Conservation (phyloP, 2,797 vertebrate species). For the Anguilla pacifica region DNA sequence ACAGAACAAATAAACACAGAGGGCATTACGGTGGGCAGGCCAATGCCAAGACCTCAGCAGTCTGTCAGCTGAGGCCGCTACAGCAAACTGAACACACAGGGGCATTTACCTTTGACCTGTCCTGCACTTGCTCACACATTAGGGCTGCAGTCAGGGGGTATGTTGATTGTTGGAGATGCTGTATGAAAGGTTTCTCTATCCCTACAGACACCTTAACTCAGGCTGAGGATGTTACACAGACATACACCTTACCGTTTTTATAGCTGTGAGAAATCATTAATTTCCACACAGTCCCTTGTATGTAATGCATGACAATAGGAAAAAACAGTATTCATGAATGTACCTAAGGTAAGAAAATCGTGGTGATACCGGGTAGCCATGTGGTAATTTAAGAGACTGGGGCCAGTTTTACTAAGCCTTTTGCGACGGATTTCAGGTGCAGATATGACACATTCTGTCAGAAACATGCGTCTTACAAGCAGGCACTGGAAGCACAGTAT, state of each 20-base stretch:
- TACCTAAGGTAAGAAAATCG: neutral
- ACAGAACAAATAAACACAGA: conserved; percentile 58
- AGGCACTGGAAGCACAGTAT: too few species aligned
- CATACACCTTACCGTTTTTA: neutral
- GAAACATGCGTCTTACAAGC: too few species aligned
- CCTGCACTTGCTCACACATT: neutral
- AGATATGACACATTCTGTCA: too few species aligned
- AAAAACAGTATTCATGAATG: neutral
- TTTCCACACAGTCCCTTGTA: neutral
- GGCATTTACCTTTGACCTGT: conserved; percentile 8
- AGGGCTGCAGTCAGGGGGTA: neutral
- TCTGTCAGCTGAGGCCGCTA: neutral
- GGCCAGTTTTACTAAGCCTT: too few species aligned
- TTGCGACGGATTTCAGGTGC: too few species aligned
- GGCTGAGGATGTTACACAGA: neutral
- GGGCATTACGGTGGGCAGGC: conserved; percentile 41
- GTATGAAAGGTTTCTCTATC: neutral
- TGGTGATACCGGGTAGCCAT: neutral
- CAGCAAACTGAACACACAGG: neutral
- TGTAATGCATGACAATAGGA: neutral
- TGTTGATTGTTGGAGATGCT: neutral
- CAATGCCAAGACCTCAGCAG: conserved; percentile 4
- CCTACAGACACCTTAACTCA: neutral
- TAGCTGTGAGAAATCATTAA: neutral
- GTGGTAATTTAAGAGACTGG: neutral